Conservation (phyloP, 2,113 vertebrate genomes). For the Noturus placidus region DNA sequence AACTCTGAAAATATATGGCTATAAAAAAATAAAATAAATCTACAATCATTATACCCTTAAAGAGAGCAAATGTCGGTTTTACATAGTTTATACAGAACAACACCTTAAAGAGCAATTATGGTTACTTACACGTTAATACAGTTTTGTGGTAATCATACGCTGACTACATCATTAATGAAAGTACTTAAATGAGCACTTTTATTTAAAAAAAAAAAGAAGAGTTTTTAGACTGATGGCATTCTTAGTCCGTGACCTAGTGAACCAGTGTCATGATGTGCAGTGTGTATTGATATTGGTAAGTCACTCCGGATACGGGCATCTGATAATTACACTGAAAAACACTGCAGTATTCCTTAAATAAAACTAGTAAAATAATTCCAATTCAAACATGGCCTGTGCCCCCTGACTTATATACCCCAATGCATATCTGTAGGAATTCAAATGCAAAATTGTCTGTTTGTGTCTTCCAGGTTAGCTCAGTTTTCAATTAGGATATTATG, state of each 20-base stretch:
- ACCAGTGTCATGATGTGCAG: too few relatives aligned
- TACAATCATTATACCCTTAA: not conserved
- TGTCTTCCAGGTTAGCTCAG: not conserved
- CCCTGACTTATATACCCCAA: not conserved
- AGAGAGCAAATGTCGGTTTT: not conserved
- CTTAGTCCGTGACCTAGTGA: too few relatives aligned
- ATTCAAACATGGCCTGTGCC: not conserved
- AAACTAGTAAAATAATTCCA: not conserved
- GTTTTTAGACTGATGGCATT: too few relatives aligned
- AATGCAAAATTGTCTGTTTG: slow-evolving; percentile 53
- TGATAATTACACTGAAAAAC: not conserved
- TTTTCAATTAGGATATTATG: slow-evolving; percentile 54
- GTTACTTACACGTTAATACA: not conserved
- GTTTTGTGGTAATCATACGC: not conserved
- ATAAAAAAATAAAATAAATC: not conserved
- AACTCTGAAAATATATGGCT: not conserved
- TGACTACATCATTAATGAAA: too few relatives aligned
- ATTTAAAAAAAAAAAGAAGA: too few relatives aligned
- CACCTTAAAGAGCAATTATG: not conserved
- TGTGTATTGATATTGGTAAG: too few relatives aligned
- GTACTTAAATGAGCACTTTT: too few relatives aligned
- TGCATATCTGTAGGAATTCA: slow-evolving; percentile 39
- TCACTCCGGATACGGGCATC: too few relatives aligned
- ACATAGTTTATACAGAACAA: not conserved
- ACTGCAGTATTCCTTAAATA: not conserved